Evolutionary conservation across 2,797 vertebrate species (phyloP), one percentile per base, ranked within the genome.

Genomic region (Myotis pilosus): DNA sequence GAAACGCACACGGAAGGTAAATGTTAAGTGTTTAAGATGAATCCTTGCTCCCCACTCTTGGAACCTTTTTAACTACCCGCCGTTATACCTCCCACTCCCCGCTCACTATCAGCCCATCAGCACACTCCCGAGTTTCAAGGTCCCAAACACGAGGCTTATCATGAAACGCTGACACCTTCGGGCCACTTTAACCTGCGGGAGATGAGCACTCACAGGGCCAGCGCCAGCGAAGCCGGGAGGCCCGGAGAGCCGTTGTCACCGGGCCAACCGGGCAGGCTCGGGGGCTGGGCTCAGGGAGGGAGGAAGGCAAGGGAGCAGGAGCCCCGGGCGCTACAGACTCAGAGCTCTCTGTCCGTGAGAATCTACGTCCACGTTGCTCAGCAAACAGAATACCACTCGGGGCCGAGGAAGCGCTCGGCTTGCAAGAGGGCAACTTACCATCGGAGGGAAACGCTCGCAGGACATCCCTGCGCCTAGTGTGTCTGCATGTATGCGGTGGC

Each of bases 121-220:
- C 62, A 96, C 62, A 88, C 83, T 82, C 89, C 93, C 94, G 97
- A 98, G 98, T 98, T 97, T 93, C 97, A 98, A 97, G 97, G 96
- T 97, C 97, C 97, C 93, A 96, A 97, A 98, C 1, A 97, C 95
- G 97, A 98, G 97, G 98, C 85, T 97, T 97, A 97, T 96, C 64
- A 95, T 71, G 69, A 97, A 97, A 97, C 91, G 0, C n/a, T 94
- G 97, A 96, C 55, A 76, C 86, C 94, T 94, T 71, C 95, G 93
- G 95, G 92, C 87, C 88, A 85, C 55, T 91, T 79, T 62, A 81
- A 80, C 69, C 93, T 83, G 91, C 55, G 41, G 68, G 81, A 33
- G 94, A 69, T 11, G 71, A 66, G 78, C 15, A 47, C 84, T 66
- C 25, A 3, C 51, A 69, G 81, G 33, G 87, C 51, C 28, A 7